Conservation (phyloP, 1,140 invertebrate species). For the Vanessa tameamea region DNA sequence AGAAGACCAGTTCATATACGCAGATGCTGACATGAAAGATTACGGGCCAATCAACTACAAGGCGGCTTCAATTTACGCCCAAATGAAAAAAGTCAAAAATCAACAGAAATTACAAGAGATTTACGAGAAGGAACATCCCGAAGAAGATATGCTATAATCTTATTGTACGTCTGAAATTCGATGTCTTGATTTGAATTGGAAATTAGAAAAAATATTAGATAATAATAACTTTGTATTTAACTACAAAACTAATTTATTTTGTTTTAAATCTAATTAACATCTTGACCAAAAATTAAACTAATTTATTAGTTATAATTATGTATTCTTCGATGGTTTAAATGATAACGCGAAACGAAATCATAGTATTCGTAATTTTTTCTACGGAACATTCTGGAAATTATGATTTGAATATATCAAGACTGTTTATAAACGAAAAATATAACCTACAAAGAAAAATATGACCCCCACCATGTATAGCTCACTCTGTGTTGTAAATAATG, state of each 20-base stretch:
- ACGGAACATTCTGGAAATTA: too few species aligned
- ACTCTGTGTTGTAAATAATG: conserved; percentile 53
- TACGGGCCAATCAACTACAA: conserved; percentile 96
- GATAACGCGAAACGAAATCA: too few species aligned
- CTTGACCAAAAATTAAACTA: too few species aligned
- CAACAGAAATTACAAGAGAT: conserved; percentile 76
- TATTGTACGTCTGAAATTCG: background rate
- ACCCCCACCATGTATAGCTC: conserved; percentile 41
- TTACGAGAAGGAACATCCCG: conserved; percentile 64
- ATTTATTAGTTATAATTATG: too few species aligned
- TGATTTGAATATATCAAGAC: conserved; percentile 16
- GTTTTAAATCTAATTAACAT: too few species aligned
- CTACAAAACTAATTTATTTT: too few species aligned
- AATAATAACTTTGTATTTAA: too few species aligned
- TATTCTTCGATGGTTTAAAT: too few species aligned
- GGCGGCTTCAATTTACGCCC: conserved; percentile 88
- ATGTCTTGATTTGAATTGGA: too few species aligned
- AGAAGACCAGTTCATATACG: conserved; percentile 92
- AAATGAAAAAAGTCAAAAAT: conserved; percentile 84
- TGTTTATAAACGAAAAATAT: conserved; percentile 17
- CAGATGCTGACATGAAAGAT: conserved; percentile 92
- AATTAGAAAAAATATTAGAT: too few species aligned
- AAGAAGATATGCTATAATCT: conserved; percentile 70
- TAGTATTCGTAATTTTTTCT: too few species aligned
- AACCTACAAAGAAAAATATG: conserved; percentile 17